phyloP scores from a whole-genome alignment of 2,888 invertebrate species.

The Dicyrtomina minuta region DNA sequence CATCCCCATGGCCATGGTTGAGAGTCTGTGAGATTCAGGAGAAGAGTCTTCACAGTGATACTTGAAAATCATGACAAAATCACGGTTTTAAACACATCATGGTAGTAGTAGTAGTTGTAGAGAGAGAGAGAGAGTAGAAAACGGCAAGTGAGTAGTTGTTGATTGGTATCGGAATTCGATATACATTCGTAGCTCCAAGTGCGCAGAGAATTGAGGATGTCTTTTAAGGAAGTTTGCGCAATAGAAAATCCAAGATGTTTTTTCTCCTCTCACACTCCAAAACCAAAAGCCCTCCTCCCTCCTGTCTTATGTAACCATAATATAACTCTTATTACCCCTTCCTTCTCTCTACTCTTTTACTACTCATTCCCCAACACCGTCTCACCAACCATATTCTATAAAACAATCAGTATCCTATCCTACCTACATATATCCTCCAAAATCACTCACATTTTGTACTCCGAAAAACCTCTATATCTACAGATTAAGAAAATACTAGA shows the following conservation, averaged over 20 bases:
- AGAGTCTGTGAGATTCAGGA: background rate
- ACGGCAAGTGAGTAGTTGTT: slow-evolving; percentile 32
- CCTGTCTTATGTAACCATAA: slow-evolving; percentile 22
- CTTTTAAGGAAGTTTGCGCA: slow-evolving; percentile 51
- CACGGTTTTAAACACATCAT: slow-evolving; percentile 39
- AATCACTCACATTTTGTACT: background rate
- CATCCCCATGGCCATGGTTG: slow-evolving; percentile 1
- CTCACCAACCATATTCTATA: background rate
- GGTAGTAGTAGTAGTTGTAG: slow-evolving; percentile 21
- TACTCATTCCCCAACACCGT: background rate
- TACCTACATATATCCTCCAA: background rate
- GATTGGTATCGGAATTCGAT: slow-evolving; percentile 49
- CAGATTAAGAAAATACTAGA: too few relatives aligned
- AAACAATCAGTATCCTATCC: background rate
- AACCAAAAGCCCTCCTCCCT: slow-evolving; percentile 29
- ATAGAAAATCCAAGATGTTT: slow-evolving; percentile 47
- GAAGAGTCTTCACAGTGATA: slow-evolving; percentile 19
- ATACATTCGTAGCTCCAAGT: slow-evolving; percentile 38
- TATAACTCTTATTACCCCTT: slow-evolving; percentile 21
- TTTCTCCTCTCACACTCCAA: slow-evolving; percentile 36
- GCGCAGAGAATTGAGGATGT: slow-evolving; percentile 50
- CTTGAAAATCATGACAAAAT: slow-evolving; percentile 42
- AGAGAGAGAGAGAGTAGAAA: slow-evolving; percentile 3
- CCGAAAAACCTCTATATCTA: too few relatives aligned
- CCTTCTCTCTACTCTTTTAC: slow-evolving; percentile 1